phyloP scores from a whole-genome alignment of 2,888 invertebrate genomes.

The Spisula solida region DNA sequence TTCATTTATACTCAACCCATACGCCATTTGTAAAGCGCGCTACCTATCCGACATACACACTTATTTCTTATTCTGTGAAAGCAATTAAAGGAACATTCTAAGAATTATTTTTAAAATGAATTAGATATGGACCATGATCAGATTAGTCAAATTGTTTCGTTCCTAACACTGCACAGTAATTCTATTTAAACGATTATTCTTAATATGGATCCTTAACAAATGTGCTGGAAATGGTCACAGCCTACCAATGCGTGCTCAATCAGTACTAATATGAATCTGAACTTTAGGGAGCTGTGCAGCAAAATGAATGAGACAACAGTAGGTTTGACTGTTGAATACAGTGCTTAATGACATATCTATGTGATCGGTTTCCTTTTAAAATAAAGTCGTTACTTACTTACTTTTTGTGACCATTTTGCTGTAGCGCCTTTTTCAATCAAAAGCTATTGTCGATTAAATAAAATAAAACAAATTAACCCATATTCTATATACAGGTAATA shows the following conservation, averaged over 20 bases:
- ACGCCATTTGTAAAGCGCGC: not conserved
- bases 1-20: not conserved
- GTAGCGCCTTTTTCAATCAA: no score
- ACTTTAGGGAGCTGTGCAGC: not conserved
- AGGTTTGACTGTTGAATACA: not conserved
- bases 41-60: not conserved
- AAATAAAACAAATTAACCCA: no score
- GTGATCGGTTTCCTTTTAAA: no score
- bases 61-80: not conserved
- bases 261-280: not conserved
- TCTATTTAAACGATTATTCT: constrained; percentile 20
- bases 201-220: not conserved
- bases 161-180: constrained; percentile 23
- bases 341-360: not conserved
- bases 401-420: no score
- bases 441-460: no score
- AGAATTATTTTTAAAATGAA: constrained; percentile 12
- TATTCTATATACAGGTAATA: no score
- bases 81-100: not conserved
- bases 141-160: constrained; percentile 22
- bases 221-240: not conserved
- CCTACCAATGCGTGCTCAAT: not conserved
- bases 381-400: no score
- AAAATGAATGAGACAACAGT: not conserved
- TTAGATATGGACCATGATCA: not conserved